Evolutionary conservation across 2,113 vertebrate species (phyloP), one percentile per base, ranked within the genome.

Genomic region (Daphoenositta chrysoptera): DNA sequence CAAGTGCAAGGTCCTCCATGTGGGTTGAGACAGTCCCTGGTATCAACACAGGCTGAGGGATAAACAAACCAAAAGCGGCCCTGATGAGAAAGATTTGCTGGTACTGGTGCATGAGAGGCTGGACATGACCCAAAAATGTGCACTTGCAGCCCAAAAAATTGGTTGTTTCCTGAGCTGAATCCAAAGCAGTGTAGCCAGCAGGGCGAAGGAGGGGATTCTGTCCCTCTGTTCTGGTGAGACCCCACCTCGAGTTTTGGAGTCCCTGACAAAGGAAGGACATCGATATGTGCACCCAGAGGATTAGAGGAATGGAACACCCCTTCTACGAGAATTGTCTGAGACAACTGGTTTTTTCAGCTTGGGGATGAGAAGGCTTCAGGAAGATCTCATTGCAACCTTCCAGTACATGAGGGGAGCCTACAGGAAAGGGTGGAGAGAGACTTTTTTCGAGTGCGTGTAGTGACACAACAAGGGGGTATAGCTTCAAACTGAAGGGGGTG

Each of bases 221-320:
- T 7, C 21, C 18, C 33, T 30, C 53, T 77, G 27, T 5, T 44
- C 26, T 35, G 17, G 5, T 56, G 37, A 51, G 3, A 66, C 4
- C 11, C 1, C 8, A 35, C 17, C 16, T 68, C 0, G 0, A 76
- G 6, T 26, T 42, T 21, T 76, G 2, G 0, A 6, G 26, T 35
- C 14, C 17, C 31, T 42, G 57, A 42, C 16, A 42, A 5, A 76
- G 28, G 16, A 50, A 50, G 9, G 31, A 27, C 31, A 76, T 31
- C 2, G 1, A 22, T 14, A 5, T 50, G 26, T 26, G 9, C 37
- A 50, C 17, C 7, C 6, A 44, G 17, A 21, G 40, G 31, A 37
- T 66, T 42, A 31, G 44, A 58, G 31, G 17, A 86, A 35, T 37
- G 14, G 24, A 58, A 6, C 13, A 68, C 1, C 1, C 3, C 11